Evolutionary conservation across 2,113 vertebrate species (phyloP), one percentile per base, ranked within the genome.

Genomic region (Eolophus roseicapilla): DNA sequence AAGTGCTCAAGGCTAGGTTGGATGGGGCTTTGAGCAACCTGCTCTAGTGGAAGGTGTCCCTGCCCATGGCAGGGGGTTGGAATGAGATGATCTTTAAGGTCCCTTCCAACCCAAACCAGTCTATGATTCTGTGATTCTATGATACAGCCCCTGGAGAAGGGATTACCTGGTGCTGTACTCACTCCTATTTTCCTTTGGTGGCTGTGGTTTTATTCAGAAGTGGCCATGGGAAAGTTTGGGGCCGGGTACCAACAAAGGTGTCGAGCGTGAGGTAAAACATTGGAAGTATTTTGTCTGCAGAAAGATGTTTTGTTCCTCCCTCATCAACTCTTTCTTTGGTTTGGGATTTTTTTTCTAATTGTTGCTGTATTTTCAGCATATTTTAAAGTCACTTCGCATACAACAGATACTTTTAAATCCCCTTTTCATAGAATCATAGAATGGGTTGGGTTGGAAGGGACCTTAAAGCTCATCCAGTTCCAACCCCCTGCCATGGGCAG

Each of bases 181-280:
- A 1, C 19, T 21, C 11, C 27, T 47, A 15, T 10, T 60, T 39
- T 55, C 33, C 43, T 73, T 14, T 5, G 11, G 37, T 5, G 27
- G 8, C 39, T 8, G 9, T 0, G 9, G 8, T 37, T 87, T 81
- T 17, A 4, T 2, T 3, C 20, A 5, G 23, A 13, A 27, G n/a
- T 2, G 1, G 27, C 17, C 24, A 10, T 0, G 4, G n/a, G 29
- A 21, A 63, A 28, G 17, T 16, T 27, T 39, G 71, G 14, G 35
- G 8, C 31, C 46, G 6, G 17, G 8, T n/a, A 14, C 21, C 43
- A 12, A 5, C 43, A 27, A 5, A 39, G 4, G 10, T 1, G 17
- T 5, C 10, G 21, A 11, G 35, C 16, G 13, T 13, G 69, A n/a
- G 53, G 20, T 1, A 10, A 31, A 18, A 23, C 0, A 2, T 0